These are phyloP conservation scores for Terebella lapidaria DNA, from an alignment of 2,888 invertebrate genomes.

Conservation along the genomic window DNA sequence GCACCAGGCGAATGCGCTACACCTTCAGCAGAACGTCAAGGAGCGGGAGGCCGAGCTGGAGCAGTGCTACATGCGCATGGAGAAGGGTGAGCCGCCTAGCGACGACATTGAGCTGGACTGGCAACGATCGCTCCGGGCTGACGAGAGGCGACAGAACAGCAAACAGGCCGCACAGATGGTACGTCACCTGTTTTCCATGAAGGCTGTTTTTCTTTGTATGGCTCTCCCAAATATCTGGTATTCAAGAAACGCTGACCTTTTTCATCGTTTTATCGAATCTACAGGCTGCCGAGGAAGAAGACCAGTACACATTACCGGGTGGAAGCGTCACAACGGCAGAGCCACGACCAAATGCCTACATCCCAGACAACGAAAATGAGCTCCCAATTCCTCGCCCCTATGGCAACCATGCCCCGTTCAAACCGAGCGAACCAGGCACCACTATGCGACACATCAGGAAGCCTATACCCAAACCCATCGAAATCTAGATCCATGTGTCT, in stretches of 20 bases:
- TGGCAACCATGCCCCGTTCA: slow-evolving; percentile 52
- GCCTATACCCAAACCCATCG: slow-evolving; percentile 53
- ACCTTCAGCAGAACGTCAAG: slow-evolving; percentile 40
- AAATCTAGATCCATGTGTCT: too few species aligned
- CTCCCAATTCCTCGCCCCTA: slow-evolving; percentile 53
- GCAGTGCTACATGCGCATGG: slow-evolving; percentile 49
- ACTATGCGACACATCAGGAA: slow-evolving; percentile 53
- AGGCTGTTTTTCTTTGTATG: neutral
- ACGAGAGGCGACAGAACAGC: slow-evolving; percentile 32
- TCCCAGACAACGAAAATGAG: slow-evolving; percentile 51
- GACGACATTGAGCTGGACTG: slow-evolving; percentile 47
- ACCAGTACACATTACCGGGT: slow-evolving; percentile 47
- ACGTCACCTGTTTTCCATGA: slow-evolving; percentile 1
- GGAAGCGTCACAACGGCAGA: slow-evolving; percentile 51
- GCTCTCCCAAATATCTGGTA: neutral
- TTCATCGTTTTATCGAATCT: neutral
- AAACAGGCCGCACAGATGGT: slow-evolving; percentile 39
- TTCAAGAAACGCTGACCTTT: neutral
- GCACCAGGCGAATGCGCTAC: slow-evolving; percentile 46
- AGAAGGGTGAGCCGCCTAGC: slow-evolving; percentile 51
- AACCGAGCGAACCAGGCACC: slow-evolving; percentile 49
- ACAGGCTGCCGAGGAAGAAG: slow-evolving; percentile 42
- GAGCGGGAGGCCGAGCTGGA: slow-evolving; percentile 46
- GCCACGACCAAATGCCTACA: slow-evolving; percentile 53
- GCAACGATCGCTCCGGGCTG: slow-evolving; percentile 35